Conservation (phyloP, 1,140 invertebrate species). For the Macrosteles quadrilineatus region DNA sequence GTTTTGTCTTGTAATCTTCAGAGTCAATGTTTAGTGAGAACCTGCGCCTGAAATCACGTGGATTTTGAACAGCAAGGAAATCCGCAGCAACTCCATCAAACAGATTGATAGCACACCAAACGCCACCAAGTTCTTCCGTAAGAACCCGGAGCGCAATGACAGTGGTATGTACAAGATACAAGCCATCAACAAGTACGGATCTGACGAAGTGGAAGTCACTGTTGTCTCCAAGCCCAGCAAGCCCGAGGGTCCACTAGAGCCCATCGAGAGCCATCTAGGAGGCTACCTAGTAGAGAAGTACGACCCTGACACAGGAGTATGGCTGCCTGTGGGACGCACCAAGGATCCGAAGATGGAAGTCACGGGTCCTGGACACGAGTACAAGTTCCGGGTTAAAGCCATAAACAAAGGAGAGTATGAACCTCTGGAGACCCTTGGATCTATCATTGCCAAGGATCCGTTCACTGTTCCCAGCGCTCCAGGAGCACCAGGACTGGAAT, state of each 20-base stretch:
- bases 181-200: constrained; percentile 83
- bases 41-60: constrained; percentile 79
- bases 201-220: constrained; percentile 85
- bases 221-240: constrained; percentile 88
- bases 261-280: constrained; percentile 89
- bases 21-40: constrained; percentile 79
- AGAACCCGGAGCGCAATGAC: constrained; percentile 80
- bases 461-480: constrained; percentile 84
- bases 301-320: constrained; percentile 86
- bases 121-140: constrained; percentile 81
- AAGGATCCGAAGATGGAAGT: constrained; percentile 85
- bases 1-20: constrained; percentile 85
- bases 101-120: constrained; percentile 84
- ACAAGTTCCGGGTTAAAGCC: constrained; percentile 98
- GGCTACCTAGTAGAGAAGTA: constrained; percentile 96
- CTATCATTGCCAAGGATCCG: constrained; percentile 96
- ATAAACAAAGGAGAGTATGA: constrained; percentile 97
- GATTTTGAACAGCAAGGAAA: constrained; percentile 63
- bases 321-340: constrained; percentile 84
- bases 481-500: constrained; percentile 89
- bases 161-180: constrained; percentile 84
- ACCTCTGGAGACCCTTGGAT: constrained; percentile 88
- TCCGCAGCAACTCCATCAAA: constrained; percentile 52
- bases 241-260: constrained; percentile 93
- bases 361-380: constrained; percentile 83